Evolutionary conservation across 1,140 invertebrate species (phyloP).

Genomic region (Cyclina sinensis): DNA sequence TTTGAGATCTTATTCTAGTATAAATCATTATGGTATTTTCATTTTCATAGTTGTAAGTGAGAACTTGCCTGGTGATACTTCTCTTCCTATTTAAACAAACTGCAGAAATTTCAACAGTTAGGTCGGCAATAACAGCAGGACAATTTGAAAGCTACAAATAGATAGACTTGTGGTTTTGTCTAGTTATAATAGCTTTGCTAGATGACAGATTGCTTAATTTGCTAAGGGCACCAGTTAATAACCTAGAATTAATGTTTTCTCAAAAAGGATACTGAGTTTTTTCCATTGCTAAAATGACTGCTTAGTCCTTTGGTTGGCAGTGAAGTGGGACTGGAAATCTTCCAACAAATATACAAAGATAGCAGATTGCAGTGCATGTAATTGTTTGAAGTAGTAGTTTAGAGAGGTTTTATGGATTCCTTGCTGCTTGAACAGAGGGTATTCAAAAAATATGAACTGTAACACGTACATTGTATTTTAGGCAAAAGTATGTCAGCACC

Average conservation of each 20-base stretch:
- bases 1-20: too few relatives aligned
- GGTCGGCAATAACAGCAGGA: too few relatives aligned
- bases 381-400: neutral
- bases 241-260: conserved; percentile 14
- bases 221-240: conserved; percentile 11
- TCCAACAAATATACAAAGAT: neutral
- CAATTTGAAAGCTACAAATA: too few relatives aligned
- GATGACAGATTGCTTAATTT: conserved; percentile 18
- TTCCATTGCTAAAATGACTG: neutral
- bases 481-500: too few relatives aligned
- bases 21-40: too few relatives aligned
- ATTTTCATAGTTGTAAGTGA: too few relatives aligned
- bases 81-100: too few relatives aligned
- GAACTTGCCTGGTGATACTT: too few relatives aligned
- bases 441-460: too few relatives aligned
- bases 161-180: neutral
- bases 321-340: neutral
- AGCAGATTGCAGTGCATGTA: neutral
- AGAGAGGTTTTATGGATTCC: neutral
- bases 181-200: neutral
- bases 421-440: neutral
- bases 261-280: conserved; percentile 10
- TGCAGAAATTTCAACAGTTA: too few relatives aligned
- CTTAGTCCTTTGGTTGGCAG: neutral
- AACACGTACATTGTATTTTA: too few relatives aligned